Percentiles rank a stretch among this genome's conserved stretches.
These are phyloP conservation scores for Dendrolimus kikuchii DNA, from an alignment of 1,140 invertebrate genomes.

Conservation along the genomic window DNA sequence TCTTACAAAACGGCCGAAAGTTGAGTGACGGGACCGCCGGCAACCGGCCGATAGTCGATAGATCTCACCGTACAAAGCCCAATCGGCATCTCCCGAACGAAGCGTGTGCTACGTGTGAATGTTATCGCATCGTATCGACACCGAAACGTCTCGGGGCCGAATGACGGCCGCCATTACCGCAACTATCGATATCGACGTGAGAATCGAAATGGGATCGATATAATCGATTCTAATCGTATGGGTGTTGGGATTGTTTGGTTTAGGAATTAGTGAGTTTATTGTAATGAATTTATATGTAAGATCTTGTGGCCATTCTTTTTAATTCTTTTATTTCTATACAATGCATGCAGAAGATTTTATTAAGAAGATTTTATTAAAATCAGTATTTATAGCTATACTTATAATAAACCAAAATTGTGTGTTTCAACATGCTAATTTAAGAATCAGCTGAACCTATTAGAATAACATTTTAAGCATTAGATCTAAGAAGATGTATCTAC, in stretches of 20 bases:
- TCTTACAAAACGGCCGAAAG: constrained; percentile 52
- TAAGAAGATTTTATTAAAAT: too few species aligned
- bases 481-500: too few species aligned
- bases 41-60: constrained; percentile 62
- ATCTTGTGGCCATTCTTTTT: too few species aligned
- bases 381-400: too few species aligned
- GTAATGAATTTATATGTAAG: too few species aligned
- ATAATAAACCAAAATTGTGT: too few species aligned
- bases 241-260: too few species aligned
- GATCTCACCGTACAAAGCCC: constrained; percentile 8
- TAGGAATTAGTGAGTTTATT: neutral
- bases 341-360: too few species aligned
- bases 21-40: constrained; percentile 69
- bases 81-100: constrained; percentile 20
- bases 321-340: too few species aligned
- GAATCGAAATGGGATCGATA: constrained; percentile 44
- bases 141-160: constrained; percentile 21
- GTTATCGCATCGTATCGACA: constrained; percentile 60
- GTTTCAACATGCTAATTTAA: too few species aligned
- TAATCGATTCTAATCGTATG: constrained; percentile 18
- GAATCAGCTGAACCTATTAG: too few species aligned
- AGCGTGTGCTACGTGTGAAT: constrained; percentile 70
- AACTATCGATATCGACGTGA: constrained; percentile 39
- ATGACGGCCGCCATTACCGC: constrained; percentile 41
- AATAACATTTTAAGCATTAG: too few species aligned